phyloP scores from a whole-genome alignment of 2,797 vertebrate species.

The Pelochelys cantorii region DNA sequence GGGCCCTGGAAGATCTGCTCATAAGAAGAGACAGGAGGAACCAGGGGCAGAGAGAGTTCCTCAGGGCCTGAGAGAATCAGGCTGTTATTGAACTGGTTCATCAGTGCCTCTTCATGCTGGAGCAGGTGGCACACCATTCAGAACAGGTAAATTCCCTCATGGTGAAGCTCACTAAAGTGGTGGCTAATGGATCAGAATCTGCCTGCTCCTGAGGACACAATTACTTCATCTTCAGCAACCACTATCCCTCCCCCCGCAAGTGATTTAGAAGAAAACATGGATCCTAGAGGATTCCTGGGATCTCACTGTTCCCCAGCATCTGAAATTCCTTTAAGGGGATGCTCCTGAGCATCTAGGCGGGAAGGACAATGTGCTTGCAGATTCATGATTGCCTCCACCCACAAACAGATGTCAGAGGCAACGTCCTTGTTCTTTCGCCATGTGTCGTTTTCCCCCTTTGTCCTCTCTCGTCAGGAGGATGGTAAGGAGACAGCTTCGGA shows the following conservation, averaged over 20 bases:
- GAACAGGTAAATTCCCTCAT: background rate
- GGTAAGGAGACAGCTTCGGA: background rate
- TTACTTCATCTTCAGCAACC: background rate
- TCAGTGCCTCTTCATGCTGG: too few species aligned
- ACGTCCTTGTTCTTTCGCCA: background rate
- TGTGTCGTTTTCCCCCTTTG: background rate
- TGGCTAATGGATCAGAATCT: background rate
- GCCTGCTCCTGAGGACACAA: background rate
- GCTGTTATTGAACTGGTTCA: background rate
- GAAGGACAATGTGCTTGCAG: background rate
- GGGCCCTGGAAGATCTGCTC: background rate
- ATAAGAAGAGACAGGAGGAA: background rate
- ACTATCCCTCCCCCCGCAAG: too few species aligned
- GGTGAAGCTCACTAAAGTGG: background rate
- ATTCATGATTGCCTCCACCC: background rate
- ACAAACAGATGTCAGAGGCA: background rate
- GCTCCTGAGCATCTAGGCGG: too few species aligned
- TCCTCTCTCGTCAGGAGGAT: background rate
- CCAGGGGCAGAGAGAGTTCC: too few species aligned
- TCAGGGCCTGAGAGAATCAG: background rate
- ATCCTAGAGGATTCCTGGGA: background rate
- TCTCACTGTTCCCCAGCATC: background rate
- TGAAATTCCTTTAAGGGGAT: background rate
- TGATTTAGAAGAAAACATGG: background rate
- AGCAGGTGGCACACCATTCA: background rate